Percentiles rank a stretch among this genome's conserved stretches.
phyloP scores from a whole-genome alignment of 2,797 vertebrate genomes.

The Bradypus variegatus region DNA sequence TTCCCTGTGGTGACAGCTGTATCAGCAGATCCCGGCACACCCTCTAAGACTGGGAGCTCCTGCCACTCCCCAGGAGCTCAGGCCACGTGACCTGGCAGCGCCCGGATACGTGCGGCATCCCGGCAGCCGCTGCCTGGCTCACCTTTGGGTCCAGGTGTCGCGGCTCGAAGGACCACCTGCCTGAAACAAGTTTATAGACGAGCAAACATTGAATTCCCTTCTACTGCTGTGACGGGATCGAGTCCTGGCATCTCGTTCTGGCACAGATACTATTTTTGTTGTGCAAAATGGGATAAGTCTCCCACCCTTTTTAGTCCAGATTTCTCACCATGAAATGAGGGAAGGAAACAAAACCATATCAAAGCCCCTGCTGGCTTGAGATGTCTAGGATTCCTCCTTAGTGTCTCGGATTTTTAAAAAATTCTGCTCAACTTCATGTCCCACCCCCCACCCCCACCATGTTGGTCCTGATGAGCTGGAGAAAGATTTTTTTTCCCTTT shows the following conservation, averaged over 20 bases:
- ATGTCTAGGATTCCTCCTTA: not conserved
- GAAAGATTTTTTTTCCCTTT: not conserved
- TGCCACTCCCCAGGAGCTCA: not conserved
- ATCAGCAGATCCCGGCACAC: not conserved
- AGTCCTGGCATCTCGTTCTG: not conserved
- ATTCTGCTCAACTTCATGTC: not conserved
- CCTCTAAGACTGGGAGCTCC: not conserved
- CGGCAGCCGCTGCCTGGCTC: not conserved
- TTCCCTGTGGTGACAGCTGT: not conserved
- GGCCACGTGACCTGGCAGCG: not conserved
- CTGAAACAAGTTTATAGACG: not conserved
- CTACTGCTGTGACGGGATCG: not conserved
- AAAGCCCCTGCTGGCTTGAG: not conserved
- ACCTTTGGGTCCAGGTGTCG: not conserved
- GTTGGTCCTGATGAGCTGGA: not conserved
- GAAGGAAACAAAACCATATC: not conserved
- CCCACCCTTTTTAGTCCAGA: not conserved
- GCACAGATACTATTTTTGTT: fast-evolving
- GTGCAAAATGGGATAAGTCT: not conserved
- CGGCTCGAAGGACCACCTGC: not conserved
- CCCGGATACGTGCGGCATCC: fast-evolving
- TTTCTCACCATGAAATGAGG: not conserved
- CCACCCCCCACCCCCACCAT: fast-evolving
- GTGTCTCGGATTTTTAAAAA: not conserved
- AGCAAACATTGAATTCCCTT: not conserved